Conservation (phyloP, 2,888 invertebrate genomes). For the Drosophila hamatofila region DNA sequence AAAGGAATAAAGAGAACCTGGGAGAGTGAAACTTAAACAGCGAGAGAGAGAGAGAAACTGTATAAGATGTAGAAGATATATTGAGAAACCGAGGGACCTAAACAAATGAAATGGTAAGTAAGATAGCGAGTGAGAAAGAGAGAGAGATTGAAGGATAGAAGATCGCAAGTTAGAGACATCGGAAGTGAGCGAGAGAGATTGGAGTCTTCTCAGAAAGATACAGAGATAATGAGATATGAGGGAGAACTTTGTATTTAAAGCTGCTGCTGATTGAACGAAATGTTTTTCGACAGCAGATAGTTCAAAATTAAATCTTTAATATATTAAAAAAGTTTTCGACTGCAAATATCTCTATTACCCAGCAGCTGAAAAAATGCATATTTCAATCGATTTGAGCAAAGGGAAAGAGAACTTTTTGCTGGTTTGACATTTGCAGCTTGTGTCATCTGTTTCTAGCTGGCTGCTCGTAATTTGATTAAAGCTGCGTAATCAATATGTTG, state of each 20-base stretch:
- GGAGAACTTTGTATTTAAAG: not conserved
- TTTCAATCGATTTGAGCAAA: not conserved
- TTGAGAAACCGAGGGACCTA: not conserved
- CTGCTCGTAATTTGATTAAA: slow-evolving; percentile 54
- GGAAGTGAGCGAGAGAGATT: too few relatives aligned
- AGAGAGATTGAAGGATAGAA: too few relatives aligned
- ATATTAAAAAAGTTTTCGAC: not conserved
- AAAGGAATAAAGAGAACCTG: too few relatives aligned
- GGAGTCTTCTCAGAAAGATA: not conserved
- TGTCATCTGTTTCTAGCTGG: slow-evolving; percentile 6
- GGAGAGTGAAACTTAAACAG: too few relatives aligned
- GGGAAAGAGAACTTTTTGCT: not conserved
- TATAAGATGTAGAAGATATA: too few relatives aligned
- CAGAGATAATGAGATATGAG: not conserved
- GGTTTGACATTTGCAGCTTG: not conserved
- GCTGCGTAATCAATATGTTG: slow-evolving; percentile 59
- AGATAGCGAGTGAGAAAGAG: too few relatives aligned
- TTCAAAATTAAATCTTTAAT: too few relatives aligned
- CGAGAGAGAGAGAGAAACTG: not conserved
- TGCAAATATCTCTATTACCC: not conserved
- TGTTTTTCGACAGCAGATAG: too few relatives aligned
- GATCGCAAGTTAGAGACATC: too few relatives aligned
- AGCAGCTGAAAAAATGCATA: not conserved
- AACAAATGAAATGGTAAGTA: too few relatives aligned
- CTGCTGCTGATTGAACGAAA: too few relatives aligned